Conservation (phyloP, 2,797 vertebrate species). For the Scleropages formosus region DNA sequence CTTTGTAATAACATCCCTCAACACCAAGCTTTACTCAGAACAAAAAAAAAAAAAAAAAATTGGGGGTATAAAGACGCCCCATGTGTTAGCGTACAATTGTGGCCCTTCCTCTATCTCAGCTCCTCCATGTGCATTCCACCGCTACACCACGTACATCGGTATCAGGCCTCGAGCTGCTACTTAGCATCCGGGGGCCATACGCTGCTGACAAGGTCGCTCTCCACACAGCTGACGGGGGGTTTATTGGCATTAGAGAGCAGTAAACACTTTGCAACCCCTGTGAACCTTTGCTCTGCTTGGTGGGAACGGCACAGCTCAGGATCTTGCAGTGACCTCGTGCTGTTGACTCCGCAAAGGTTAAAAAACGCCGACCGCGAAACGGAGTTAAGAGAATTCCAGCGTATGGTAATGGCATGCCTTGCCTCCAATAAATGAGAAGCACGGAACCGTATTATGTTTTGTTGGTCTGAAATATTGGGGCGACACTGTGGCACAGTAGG, state of each 20-base stretch:
- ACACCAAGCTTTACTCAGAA: conserved; percentile 52
- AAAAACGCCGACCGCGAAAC: not conserved
- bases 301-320: conserved; percentile 8
- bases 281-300: conserved; percentile 22
- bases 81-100: no score
- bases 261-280: conserved; percentile 40
- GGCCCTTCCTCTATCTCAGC: no score
- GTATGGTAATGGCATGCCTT: conserved; percentile 13
- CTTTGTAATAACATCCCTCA: conserved; percentile 56
- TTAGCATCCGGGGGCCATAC: not conserved
- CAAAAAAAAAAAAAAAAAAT: conserved; percentile 51
- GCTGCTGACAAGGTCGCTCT: conserved; percentile 37
- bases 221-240: conserved; percentile 33
- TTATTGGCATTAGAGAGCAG: conserved; percentile 38
- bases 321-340: conserved; percentile 31
- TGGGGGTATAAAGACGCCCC: no score
- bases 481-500: not conserved
- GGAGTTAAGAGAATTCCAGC: conserved; percentile 20
- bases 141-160: no score
- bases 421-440: conserved; percentile 22
- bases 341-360: conserved; percentile 1
- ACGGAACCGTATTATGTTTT: conserved; percentile 5
- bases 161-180: not conserved
- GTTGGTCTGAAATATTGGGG: not conserved
- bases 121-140: no score